Evolutionary conservation across 92 coral and sea anemone species (phyloP), one percentile per base, ranked within the genome.

Genomic region (Ricordea florida): DNA sequence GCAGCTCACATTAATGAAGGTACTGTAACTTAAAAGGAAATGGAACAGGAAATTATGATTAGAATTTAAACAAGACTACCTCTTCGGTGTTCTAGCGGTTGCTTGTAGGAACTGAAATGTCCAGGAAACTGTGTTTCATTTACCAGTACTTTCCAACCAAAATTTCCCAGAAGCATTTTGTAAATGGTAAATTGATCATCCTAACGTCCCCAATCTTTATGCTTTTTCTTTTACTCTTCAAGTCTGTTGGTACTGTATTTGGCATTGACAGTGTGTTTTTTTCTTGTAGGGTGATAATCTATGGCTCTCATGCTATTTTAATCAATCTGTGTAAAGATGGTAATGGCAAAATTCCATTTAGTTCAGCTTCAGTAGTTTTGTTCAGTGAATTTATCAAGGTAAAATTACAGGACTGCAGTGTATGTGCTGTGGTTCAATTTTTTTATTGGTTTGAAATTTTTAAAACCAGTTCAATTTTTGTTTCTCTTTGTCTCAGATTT

Each of bases 311-410:
- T 56, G 83, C 88, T 15, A 81, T 92, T 59, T 66, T 92, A 56
- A 86, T 92, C 47, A 92, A 88, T 67, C 56, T 92, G 66, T 92
- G 93, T 50, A 92, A 92, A 82, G 89, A 84, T 33, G 59, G 88
- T 78, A 47, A 66, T 18, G 93, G 93, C 33, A 88, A 84, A 56
- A 92, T 92, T 45, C 93, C 93, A 11, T 92, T 92, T 74, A 92
- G 86, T 59, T 92, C 97, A 21, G 93, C 91, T 13, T 82, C 93
- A 13, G 93, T 92, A 68, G 97, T 92, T 16, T 81, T 92, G 48
- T 77, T 92, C 41, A 92, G 86, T 79, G 97, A 92, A 70, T 76
- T 88, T 20, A 59, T 84, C 37, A 92, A 92, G 93, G 97, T 92
- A 35, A 21, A 52, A 14, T 17, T 14, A 25, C 1, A 33, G 16